These are phyloP conservation scores for Dryococelus australis DNA, from an alignment of 2,888 invertebrate genomes.

Conservation along the genomic window DNA sequence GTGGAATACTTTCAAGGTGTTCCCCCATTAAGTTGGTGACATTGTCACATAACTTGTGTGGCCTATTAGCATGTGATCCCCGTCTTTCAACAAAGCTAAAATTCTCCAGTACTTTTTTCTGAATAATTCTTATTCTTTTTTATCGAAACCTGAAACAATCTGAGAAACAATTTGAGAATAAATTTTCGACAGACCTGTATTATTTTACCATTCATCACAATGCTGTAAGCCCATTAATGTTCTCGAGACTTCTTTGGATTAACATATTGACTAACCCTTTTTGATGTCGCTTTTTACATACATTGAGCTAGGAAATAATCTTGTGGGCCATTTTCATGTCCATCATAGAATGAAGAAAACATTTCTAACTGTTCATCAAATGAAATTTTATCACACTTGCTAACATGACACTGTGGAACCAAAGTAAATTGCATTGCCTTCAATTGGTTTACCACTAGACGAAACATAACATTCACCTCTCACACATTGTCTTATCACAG, in stretches of 20 bases:
- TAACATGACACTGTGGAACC: neutral
- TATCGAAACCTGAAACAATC: neutral
- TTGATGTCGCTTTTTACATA: neutral
- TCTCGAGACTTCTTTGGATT: slow-evolving; percentile 1
- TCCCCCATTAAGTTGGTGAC: slow-evolving; percentile 13
- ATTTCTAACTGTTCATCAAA: neutral
- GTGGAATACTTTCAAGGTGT: slow-evolving; percentile 20
- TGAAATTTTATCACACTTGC: neutral
- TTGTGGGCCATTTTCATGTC: neutral
- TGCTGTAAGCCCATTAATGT: neutral
- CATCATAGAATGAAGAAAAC: too few relatives aligned
- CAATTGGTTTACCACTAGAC: neutral
- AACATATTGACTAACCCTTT: neutral
- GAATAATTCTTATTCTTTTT: neutral
- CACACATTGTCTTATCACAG: neutral
- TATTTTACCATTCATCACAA: slow-evolving; percentile 11
- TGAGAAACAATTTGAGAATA: neutral
- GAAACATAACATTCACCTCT: too few relatives aligned
- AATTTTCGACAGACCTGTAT: neutral
- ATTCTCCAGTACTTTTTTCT: neutral
- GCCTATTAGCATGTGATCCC: too few relatives aligned
- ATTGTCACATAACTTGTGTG: neutral
- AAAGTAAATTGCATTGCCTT: neutral
- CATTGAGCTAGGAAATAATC: slow-evolving; percentile 12
- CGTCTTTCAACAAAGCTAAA: neutral